Base-by-base conservation (phyloP, 2,888 invertebrate genomes). In the Ectemnius cavifrons region DNA sequence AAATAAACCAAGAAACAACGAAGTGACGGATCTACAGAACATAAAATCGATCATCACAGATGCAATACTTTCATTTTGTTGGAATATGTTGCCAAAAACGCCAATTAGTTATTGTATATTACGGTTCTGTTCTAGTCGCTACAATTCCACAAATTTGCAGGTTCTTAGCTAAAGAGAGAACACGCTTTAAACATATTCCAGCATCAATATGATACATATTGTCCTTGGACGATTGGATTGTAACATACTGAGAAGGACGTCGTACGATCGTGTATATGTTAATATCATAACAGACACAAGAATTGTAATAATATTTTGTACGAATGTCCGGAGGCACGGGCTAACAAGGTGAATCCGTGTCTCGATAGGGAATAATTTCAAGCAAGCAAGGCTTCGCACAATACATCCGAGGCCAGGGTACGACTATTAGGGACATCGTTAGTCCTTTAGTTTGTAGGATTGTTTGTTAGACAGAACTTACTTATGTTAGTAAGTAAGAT, bases 401-500 rank as follows among this genome's bases (percentile, higher is more conserved):
- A 86, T 87, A 88, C 88, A 90, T 88, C 86, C 87, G 88, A 90
- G 88, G 88, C 87, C 87, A 88, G 84, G 83, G 83, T 82, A 83
- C 82, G 81, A 84, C 84, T 79, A 86, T 83, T 65, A 82, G 83
- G 86, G 84, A 77, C 83, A 82, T 86, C 85, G 84, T 87, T 87
- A 89, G 86, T 88, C 79, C 84, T 81, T 87, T 84, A 88, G 83
- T 84, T 84, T 86, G 85, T 85, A 83, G 84, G 83, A 83, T 89
- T 89, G 88, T 88, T 90, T 90, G 91, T 91, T 91, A 91, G 91
- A 89, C 85, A 91, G 89, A 90, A 91, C 91, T 91, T 91, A 91
- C 91, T 91, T 90, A 91, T 91, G 91, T 91, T 91, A 91, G 91
- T 91, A 91, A 91, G 91, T 91, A 91, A 91, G 88, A 91, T 90